Evolutionary conservation across 2,888 invertebrate species (phyloP), one percentile per base, ranked within the genome.

Genomic region (Anaspis maculata): DNA sequence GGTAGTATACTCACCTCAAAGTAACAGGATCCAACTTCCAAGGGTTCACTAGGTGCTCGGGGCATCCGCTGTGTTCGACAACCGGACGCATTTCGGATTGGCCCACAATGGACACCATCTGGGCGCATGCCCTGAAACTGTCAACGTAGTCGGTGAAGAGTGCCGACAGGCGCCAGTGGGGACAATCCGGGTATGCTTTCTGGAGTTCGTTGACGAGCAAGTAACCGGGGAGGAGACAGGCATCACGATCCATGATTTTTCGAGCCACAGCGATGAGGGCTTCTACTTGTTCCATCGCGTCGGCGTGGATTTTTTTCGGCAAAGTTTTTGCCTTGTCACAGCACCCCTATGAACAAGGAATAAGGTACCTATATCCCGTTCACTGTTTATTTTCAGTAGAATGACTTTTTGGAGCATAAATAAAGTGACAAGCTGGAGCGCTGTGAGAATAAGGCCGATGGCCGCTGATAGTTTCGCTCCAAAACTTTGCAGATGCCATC

Each of bases 181-280:
- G 88, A 78, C 84, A 87, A 46, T 87, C 84, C 1, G 83, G 80
- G 62, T 83, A 83, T 26, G 82, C 80, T 60, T 95, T 95, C 54
- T 89, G 86, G 46, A 96, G 83, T 70, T 96, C 95, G 59, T 92
- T 94, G 0, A 92, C 88, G 44, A 96, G 84, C 52, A 97, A 87
- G 65, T 96, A 96, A 3, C 90, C 90, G 1, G 96, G 96, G 35
- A 96, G 67, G 21, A 96, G 70, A 54, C 92, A 92, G 13, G 88
- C 84, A 64, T 91, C 86, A 21, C 95, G 73, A 62, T 96, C 89
- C 69, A 95, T 88, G 54, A 96, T 91, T 53, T 86, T 83, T 45
- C 83, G 79, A 41, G 94, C 78, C 1, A 94, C 82, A 57, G 79
- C 79, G 48, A 87, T 77, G 15, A 94, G 69, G 4, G 84, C 83